Base-by-base conservation (phyloP, 2,888 invertebrate genomes). In the Harpagoxenus sublaevis region DNA sequence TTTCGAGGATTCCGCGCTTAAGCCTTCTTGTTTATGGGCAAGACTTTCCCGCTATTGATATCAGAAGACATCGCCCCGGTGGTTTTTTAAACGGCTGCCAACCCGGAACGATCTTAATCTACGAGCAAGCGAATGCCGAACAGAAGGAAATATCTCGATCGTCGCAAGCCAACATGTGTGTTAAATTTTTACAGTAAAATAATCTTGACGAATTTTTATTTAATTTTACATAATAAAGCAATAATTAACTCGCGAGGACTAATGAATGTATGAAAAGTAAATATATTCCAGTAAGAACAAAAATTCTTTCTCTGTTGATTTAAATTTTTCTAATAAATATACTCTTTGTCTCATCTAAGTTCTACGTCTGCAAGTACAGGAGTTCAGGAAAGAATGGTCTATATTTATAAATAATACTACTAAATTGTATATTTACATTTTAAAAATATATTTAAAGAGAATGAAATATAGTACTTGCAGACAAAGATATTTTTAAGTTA, bases 1-100 rank as follows among this genome's bases (percentile, higher is more conserved):
- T 93, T 93, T 88, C 88, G 84, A 86, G 92, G 92, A 92, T 93
- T 91, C 86, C 75, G 75, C 86, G 87, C 90, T 92, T 93, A 92
- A 94, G 93, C 92, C 92, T 90, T 90, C 91, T 93, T 92, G 92
- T 94, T 94, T 93, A 94, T 93, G 92, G 93, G 91, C 89, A 71
- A 92, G 93, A 92, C 93, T 93, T 92, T 75, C 86, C 51, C 23
- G 77, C 60, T 78, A 86, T 70, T 82, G 79, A 87, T 86, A 84
- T 63, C 83, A 62, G 39, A n/a, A 15, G 15, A 68, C 15, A 62
- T 78, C 65, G 39, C 55, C 35, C 57, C 68, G 79, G n/a, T 75
- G 18, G n/a, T 71, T 73, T 78, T 73, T 83, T 83, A 79, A 85
- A 84, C 83, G 57, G 23, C 60, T 48, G 55, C 35, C 62, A 48